Percentiles rank a stretch among this genome's conserved stretches.
These are phyloP conservation scores for Gryllus bimaculatus DNA, from an alignment of 1,140 invertebrate species.

Conservation along the genomic window DNA sequence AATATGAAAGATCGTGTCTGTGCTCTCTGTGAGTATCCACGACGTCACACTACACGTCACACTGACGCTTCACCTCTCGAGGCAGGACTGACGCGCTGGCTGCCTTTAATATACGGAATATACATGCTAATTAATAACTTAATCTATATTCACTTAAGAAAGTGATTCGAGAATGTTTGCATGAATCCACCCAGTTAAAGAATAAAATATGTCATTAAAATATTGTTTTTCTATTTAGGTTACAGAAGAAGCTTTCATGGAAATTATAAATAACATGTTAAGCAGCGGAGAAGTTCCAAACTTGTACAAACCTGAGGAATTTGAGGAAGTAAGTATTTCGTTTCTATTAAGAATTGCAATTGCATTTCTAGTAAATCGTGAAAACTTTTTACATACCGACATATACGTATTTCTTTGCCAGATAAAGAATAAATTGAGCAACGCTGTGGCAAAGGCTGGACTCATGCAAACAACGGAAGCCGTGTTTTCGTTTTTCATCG, in stretches of 20 bases:
- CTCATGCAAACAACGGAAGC: constrained; percentile 53
- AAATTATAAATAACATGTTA: constrained; percentile 78
- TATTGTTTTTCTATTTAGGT: constrained; percentile 37
- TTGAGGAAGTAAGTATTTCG: constrained; percentile 56
- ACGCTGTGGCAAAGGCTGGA: constrained; percentile 50
- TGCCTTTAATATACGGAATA: no score
- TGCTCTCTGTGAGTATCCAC: no score
- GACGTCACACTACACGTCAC: no score
- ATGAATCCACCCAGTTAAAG: no score
- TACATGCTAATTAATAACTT: no score
- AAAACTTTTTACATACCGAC: background rate
- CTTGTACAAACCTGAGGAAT: constrained; percentile 72
- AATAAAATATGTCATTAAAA: background rate
- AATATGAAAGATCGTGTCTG: no score
- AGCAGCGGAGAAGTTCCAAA: constrained; percentile 77
- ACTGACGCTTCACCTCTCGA: no score
- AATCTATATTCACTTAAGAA: no score
- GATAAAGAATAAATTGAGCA: constrained; percentile 58
- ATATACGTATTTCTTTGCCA: constrained; percentile 30
- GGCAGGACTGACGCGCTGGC: no score
- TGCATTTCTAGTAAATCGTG: background rate
- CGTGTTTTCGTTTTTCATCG: constrained; percentile 64
- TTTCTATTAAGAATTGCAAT: background rate
- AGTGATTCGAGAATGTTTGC: no score
- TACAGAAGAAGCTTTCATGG: constrained; percentile 70